These are phyloP conservation scores for Hoplostethus mediterraneus DNA, from an alignment of 2,797 vertebrate species.

Conservation along the genomic window DNA sequence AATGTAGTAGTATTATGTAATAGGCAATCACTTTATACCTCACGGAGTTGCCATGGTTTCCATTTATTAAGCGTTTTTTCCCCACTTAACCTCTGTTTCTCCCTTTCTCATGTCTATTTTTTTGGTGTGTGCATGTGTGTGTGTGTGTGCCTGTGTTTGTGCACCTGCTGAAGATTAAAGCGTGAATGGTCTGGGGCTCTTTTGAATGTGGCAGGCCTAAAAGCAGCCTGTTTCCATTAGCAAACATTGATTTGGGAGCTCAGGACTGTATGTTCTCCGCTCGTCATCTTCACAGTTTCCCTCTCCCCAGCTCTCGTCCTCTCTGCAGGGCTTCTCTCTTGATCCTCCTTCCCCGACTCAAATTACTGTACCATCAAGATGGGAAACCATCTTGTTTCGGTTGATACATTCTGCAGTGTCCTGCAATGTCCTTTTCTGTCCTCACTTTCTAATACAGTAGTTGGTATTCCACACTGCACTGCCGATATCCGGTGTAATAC, in stretches of 20 bases:
- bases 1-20: constrained; percentile 55
- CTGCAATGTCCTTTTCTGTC: constrained; percentile 59
- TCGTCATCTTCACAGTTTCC: constrained; percentile 30
- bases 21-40: constrained; percentile 57
- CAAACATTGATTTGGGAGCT: constrained; percentile 56
- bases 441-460: constrained; percentile 66
- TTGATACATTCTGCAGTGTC: constrained; percentile 42
- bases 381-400: constrained; percentile 20
- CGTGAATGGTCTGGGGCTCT: constrained; percentile 55
- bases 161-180: constrained; percentile 82
- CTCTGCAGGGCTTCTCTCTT: constrained; percentile 20
- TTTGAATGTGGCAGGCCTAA: constrained; percentile 58
- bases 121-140: constrained; percentile 1
- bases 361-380: constrained; percentile 6
- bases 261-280: constrained; percentile 54
- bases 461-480: constrained; percentile 73
- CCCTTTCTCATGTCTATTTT: constrained; percentile 45
- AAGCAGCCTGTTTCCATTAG: constrained; percentile 63
- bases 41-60: constrained; percentile 73
- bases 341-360: constrained; percentile 3
- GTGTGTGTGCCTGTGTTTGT: constrained; percentile 40
- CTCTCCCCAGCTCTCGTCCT: constrained; percentile 2
- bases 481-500: constrained; percentile 66
- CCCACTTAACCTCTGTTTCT: constrained; percentile 69
- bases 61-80: constrained; percentile 50